Conservation (phyloP, 2,797 vertebrate genomes). For the Halcyon leucocephala region DNA sequence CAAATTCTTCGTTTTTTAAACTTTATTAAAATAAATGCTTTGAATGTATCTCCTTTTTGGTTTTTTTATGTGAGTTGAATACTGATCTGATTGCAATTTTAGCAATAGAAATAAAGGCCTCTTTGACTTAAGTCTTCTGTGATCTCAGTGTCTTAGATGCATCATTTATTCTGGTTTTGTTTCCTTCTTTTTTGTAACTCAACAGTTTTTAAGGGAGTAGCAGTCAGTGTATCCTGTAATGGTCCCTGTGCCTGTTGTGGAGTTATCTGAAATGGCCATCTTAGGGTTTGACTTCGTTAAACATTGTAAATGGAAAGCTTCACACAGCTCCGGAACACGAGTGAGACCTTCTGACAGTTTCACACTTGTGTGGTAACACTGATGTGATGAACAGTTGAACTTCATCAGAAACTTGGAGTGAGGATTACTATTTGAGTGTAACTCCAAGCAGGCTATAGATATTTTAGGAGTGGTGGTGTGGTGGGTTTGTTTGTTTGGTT, state of each 20-base stretch:
- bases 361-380: background rate
- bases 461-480: background rate
- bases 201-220: background rate
- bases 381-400: background rate
- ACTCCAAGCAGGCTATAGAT: background rate
- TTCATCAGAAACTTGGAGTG: background rate
- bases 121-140: background rate
- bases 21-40: background rate
- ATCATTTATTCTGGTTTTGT: background rate
- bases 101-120: background rate
- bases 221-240: fast-evolving
- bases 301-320: background rate
- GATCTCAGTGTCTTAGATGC: background rate
- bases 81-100: background rate
- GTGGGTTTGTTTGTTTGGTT: background rate
- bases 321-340: background rate
- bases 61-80: background rate
- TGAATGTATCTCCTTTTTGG: background rate
- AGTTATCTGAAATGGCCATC: background rate
- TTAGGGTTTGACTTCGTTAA: background rate
- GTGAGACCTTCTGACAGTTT: background rate
- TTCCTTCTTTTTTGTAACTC: background rate
- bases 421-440: background rate
- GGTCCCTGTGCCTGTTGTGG: background rate
- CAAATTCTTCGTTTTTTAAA: background rate